Evolutionary conservation across 2,888 invertebrate genomes (phyloP), one percentile per base, ranked within the genome.

Genomic region (Chrysina gloriosa): DNA sequence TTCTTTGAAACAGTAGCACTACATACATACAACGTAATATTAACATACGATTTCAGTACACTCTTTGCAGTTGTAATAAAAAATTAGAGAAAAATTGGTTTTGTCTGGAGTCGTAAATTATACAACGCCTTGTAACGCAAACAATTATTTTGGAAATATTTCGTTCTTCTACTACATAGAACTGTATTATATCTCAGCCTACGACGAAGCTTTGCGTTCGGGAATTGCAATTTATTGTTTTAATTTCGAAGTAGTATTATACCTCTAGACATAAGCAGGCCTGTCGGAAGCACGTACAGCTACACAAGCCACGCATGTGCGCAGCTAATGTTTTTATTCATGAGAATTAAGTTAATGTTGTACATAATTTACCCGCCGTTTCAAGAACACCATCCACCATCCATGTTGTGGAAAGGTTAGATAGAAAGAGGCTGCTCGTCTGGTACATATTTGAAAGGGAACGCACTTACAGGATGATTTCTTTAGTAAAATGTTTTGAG

Each of bases 311-410:
- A 61, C 58, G 58, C 58, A 61, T 61, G 58, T 61, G 58, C 58
- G 58, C 58, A 16, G 58, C 58, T 61, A 61, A 61, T 61, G 58
- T 61, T 61, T 61, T 61, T 61, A 61, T 61, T 61, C 58, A 61
- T 61, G 58, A 61, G 58, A 61, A 61, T 61, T 61, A 61, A 61
- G 58, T 61, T 61, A 61, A 61, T 42, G 58, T 61, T 42, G 58
- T 61, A 61, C 58, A 61, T 61, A 61, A 61, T 61, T 61, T 61
- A 61, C 45, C 42, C 42, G 27, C 42, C 42, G 58, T 42, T 61
- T 42, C 27, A 42, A 27, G 29, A 42, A 61, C 14, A 19, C 58
- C 58, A n/a, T n/a, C n/a, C n/a, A n/a, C 27, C 27, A 27, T 14
- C 16, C 45, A 27, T 42, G 58, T 42, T 61, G 27, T 42, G 45